A percentile compares a stretch with the other conserved stretches of the same genome.
Evolutionary conservation across 30 jellyfish, hydroid and myxozoan genomes (phyloP).

Genomic region (Pelagia noctiluca): DNA sequence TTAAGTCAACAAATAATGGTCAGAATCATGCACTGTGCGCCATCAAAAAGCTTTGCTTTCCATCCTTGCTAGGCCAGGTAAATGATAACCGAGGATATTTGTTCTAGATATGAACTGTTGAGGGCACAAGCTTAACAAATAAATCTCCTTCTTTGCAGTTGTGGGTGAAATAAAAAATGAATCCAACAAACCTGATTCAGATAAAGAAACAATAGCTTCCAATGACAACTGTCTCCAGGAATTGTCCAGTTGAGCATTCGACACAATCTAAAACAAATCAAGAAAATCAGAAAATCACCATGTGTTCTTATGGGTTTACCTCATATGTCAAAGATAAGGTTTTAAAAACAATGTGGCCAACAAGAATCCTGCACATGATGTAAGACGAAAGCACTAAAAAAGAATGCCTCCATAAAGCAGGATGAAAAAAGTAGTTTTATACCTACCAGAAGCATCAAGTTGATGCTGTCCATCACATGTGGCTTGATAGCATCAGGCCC

Average conservation of each 20-base stretch:
- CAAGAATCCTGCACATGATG: no score
- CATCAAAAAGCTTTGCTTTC: no score
- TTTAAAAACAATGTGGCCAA: no score
- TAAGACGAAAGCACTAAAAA: no score
- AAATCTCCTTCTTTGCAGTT: neutral
- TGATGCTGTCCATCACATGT: slow-evolving; percentile 66
- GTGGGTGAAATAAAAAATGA: neutral
- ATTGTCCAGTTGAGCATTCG: slow-evolving; percentile 79
- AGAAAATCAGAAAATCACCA: no score
- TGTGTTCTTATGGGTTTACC: no score
- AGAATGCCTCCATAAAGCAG: no score
- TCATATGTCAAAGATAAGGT: no score
- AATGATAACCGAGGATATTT: neutral
- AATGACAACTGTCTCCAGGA: slow-evolving; percentile 90
- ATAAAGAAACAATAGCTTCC: slow-evolving; percentile 92
- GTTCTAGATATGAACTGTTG: neutral
- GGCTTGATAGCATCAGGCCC: slow-evolving; percentile 80
- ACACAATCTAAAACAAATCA: slow-evolving; percentile 57
- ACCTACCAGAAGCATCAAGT: slow-evolving; percentile 85
- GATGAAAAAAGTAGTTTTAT: no score
- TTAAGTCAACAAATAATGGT: no score
- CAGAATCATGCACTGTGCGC: no score
- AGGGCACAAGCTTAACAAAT: neutral
- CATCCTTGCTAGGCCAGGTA: no score
- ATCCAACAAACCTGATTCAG: slow-evolving; percentile 84